Base-by-base conservation (phyloP, 2,888 invertebrate species). In the Agrotis puta region DNA sequence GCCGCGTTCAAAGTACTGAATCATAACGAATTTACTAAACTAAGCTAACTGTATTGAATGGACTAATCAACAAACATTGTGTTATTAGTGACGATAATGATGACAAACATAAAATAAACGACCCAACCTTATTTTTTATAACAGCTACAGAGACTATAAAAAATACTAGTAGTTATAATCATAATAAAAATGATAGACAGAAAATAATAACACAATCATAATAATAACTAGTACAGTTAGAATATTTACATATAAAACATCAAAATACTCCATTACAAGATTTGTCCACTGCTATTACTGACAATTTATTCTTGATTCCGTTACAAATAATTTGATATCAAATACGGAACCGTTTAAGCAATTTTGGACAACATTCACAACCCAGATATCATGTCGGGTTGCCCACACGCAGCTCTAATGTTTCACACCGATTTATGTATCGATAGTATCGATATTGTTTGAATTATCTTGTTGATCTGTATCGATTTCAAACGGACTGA, bases 291-390 rank as follows among this genome's bases (percentile, higher is more conserved):
- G 7, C 72, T 72, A 73, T 74, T 81, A 83, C 70, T 45, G 22
- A 73, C 56, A 70, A 74, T 80, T 83, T 84, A 84, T 83, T 70
- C 27, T 13, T 2, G 11, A 45, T 70, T 70, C 84, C 80, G 82
- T 84, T 84, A 84, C 57, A 81, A 75, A 84, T 82, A 84, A 84
- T 81, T 70, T 73, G 74, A 81, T 81, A 81, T 67, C 48, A 20
- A 74, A 76, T 69, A 70, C 65, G 72, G 67, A 68, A 79, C 63
- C 70, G 50, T 78, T 80, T 80, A 78, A 84, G 73, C 61, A 77
- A 82, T 84, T 83, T 84, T 80, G 64, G 75, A 72, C 70, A 67
- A 71, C 70, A 82, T 77, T 68, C 75, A 73, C 73, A 80, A 80
- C 77, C 82, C 64, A 77, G 80, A 84, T 84, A 74, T 73, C 70